phyloP scores from a whole-genome alignment of 2,888 invertebrate species.

The Parascotia fuliginaria region DNA sequence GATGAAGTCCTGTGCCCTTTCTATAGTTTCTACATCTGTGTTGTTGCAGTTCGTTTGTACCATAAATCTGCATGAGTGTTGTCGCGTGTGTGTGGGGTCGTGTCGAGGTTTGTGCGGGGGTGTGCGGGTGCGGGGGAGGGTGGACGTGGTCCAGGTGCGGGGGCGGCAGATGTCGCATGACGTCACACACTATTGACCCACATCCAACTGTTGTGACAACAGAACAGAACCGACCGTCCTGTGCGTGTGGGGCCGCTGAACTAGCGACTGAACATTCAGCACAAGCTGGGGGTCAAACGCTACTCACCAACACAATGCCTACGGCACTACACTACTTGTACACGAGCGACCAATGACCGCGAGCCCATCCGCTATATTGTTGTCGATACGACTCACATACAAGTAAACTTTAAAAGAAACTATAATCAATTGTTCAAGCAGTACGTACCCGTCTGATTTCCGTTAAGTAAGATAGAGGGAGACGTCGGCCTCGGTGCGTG shows the following conservation, averaged over 20 bases:
- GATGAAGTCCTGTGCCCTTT: neutral
- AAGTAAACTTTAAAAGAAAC: too few relatives aligned
- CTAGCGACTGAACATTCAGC: constrained; percentile 2
- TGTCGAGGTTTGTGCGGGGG: constrained; percentile 10
- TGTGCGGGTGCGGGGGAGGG: constrained; percentile 1
- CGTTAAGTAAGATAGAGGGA: too few relatives aligned
- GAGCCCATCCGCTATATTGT: too few relatives aligned
- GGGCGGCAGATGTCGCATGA: constrained; percentile 74
- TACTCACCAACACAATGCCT: too few relatives aligned
- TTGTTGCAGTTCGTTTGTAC: constrained; percentile 11
- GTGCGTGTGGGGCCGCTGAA: neutral
- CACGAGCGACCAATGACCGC: too few relatives aligned
- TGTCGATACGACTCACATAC: too few relatives aligned
- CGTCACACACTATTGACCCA: constrained; percentile 58
- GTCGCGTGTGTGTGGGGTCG: constrained; percentile 10
- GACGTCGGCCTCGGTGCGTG: too few relatives aligned
- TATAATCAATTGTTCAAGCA: too few relatives aligned
- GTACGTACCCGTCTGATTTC: too few relatives aligned
- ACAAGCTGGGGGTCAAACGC: neutral
- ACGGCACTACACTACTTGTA: too few relatives aligned
- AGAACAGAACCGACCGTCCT: neutral
- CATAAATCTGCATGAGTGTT: constrained; percentile 73
- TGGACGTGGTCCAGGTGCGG: constrained; percentile 12
- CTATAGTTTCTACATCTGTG: constrained; percentile 8
- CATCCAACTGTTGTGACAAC: constrained; percentile 48